Percentiles rank a stretch among this genome's conserved stretches.
Conservation (phyloP, 2,113 vertebrate species). For the Aphyosemion australe region DNA sequence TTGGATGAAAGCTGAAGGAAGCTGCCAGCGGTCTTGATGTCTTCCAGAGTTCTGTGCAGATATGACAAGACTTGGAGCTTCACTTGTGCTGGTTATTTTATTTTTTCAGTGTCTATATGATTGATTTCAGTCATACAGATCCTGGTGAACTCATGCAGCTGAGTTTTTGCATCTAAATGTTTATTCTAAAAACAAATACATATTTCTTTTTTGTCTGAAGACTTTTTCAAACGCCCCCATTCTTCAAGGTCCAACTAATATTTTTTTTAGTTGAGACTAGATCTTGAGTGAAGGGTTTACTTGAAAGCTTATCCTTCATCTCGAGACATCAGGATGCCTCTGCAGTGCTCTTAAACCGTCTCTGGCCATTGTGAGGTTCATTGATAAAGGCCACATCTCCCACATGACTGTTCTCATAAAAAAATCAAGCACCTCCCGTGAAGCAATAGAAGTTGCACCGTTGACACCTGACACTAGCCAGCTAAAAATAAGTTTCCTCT, state of each 20-base stretch:
- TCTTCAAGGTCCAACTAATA: too few relatives aligned
- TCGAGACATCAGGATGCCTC: constrained; percentile 35
- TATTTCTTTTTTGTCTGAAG: too few relatives aligned
- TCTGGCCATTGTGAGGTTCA: constrained; percentile 33
- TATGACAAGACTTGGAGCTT: constrained; percentile 16
- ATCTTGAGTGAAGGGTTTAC: background rate
- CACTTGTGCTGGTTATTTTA: constrained; percentile 1
- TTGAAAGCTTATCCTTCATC: constrained; percentile 39
- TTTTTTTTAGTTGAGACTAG: background rate
- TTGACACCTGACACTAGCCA: constrained; percentile 52
- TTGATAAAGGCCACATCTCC: constrained; percentile 40
- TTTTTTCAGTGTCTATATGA: background rate
- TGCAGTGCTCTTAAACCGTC: constrained; percentile 49
- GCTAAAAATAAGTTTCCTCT: constrained; percentile 59
- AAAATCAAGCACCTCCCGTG: background rate
- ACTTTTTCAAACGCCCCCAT: background rate
- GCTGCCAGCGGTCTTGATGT: background rate
- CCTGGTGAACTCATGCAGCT: background rate
- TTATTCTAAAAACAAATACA: background rate
- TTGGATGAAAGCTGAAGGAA: constrained; percentile 2
- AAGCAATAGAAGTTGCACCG: constrained; percentile 32
- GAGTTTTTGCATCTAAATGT: background rate
- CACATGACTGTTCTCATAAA: constrained; percentile 54
- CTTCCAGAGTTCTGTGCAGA: background rate
- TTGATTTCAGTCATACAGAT: constrained; percentile 3